Conservation (phyloP, 2,888 invertebrate genomes). For the Pecten maximus region DNA sequence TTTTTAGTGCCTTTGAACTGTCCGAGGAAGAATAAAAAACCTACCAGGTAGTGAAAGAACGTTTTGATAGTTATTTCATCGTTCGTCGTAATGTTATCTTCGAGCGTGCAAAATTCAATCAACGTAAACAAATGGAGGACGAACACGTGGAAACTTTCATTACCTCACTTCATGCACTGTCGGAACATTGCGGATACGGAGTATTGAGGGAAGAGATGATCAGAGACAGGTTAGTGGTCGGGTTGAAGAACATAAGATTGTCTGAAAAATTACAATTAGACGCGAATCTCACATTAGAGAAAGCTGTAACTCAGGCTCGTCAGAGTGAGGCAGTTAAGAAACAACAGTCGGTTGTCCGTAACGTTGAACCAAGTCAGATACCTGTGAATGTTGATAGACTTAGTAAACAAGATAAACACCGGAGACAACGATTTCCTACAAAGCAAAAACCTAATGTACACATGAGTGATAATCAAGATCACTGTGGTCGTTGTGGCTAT, state of each 20-base stretch:
- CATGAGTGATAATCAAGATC: too few species aligned
- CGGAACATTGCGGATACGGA: constrained; percentile 51
- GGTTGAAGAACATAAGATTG: constrained; percentile 45
- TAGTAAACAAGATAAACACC: too few species aligned
- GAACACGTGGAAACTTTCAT: neutral
- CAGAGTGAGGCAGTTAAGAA: constrained; percentile 41
- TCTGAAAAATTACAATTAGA: constrained; percentile 51
- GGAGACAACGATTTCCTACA: neutral
- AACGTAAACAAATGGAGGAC: neutral
- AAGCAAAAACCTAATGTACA: too few species aligned
- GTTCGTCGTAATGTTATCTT: neutral
- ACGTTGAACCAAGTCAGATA: too few species aligned
- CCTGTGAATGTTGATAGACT: too few species aligned
- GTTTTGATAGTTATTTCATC: neutral
- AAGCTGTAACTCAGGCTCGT: constrained; percentile 42
- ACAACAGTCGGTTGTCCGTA: constrained; percentile 44
- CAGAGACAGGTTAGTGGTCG: constrained; percentile 54
- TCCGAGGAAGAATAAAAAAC: neutral
- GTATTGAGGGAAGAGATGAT: constrained; percentile 49
- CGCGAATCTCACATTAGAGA: constrained; percentile 41
- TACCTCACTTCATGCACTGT: neutral
- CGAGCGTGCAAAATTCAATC: neutral
- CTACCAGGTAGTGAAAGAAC: neutral
- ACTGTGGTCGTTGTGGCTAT: too few species aligned
- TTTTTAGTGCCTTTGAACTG: neutral